Base-by-base conservation (phyloP, 2,797 vertebrate genomes). In the Uromys caudimaculatus region DNA sequence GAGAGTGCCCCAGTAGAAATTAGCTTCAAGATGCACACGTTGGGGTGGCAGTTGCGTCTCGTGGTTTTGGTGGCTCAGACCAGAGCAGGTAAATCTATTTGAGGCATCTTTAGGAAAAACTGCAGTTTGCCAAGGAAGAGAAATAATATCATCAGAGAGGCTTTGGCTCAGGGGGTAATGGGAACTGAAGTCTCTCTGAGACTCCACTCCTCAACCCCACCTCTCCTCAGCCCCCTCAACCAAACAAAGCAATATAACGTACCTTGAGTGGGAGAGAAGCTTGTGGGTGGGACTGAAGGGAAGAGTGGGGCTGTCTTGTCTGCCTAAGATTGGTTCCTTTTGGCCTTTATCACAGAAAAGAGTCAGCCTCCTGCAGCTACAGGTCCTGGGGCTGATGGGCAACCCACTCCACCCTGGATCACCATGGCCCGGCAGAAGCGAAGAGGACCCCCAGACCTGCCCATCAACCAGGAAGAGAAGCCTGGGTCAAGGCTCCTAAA, bases 351-450 rank as follows among this genome's bases (percentile, higher is more conserved):
- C 94, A 95, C 97, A 99, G 99, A 99, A 94, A 98, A 98, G 97
- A 97, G 64, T 0, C 3, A 87, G 76, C 97, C 98, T 77, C 86
- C 96, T 0, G 0, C 95, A 69, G 71, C 95, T 2, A 38, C 96
- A 60, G 98, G 98, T 38, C 41, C 93, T 1, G 89, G 97, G 87
- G 89, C 97, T 0, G 97, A 98, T 35, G 87, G 97, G 78, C 93
- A 97, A 62, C 71, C 98, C 0, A 98, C 99, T 62, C 99, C 99
- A 7, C 99, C 99, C 89, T 99, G 99, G 99, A 99, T 99, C 98
- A 99, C 98, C 82, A 96, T 99, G 88, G 99, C 99, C 0, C 98
- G 99, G 97, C 99, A 99, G 97, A 99, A 99, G 97, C 99, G 99
- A 73, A 99, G 97, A 95, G 99, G 98, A 60, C 38, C 98, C 56